Conservation (phyloP, 1,140 invertebrate species). For the Antheraea pernyi region DNA sequence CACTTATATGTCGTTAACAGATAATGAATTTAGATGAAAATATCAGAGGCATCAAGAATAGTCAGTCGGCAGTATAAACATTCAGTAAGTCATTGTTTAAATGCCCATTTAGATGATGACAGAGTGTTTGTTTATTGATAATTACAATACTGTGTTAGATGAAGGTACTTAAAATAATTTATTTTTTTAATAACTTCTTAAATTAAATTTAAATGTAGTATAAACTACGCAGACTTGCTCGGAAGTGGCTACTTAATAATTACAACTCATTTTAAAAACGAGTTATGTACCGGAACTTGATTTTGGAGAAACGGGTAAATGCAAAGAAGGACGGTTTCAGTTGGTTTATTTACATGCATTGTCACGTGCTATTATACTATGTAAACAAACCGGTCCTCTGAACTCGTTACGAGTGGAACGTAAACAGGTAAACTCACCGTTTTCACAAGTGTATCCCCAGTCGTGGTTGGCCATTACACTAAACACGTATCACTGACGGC, state of each 20-base stretch:
- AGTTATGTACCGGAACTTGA: not conserved
- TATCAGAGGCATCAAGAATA: not conserved
- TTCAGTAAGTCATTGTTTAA: not conserved
- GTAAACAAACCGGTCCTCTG: slow-evolving; percentile 72
- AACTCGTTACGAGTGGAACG: slow-evolving; percentile 33
- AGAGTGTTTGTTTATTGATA: not conserved
- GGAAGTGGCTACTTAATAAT: not conserved
- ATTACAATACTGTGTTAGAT: not conserved
- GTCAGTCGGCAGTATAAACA: not conserved
- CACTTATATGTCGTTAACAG: not conserved
- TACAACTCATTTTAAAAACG: not conserved
- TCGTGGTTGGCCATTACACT: slow-evolving; percentile 60
- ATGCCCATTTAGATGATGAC: not conserved
- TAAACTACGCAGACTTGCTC: not conserved
- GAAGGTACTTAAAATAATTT: not conserved
- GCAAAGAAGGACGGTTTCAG: not conserved
- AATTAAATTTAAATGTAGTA: not conserved
- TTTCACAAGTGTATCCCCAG: slow-evolving; percentile 76
- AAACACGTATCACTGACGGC: slow-evolving; percentile 33
- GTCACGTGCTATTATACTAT: slow-evolving; percentile 59
- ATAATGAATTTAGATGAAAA: not conserved
- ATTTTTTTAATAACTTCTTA: not conserved
- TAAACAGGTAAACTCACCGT: slow-evolving; percentile 65
- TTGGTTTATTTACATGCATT: slow-evolving; percentile 38
- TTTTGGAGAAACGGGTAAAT: not conserved